phyloP scores from a whole-genome alignment of 2,113 vertebrate genomes.

The Xiphorhynchus elegans region DNA sequence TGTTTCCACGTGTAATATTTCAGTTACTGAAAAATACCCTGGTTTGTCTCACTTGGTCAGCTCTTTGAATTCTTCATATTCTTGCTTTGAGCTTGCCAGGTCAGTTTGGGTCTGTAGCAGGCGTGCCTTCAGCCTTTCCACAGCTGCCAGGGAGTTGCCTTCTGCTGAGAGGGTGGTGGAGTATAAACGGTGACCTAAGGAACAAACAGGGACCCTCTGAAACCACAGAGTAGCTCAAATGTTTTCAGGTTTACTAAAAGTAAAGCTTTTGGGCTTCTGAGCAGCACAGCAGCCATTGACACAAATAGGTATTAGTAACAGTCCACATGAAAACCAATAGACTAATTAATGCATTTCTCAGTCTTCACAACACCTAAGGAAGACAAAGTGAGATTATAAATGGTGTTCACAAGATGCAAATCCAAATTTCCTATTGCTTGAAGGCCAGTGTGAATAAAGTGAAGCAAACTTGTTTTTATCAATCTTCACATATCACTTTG shows the following conservation, averaged over 20 bases:
- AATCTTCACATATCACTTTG: not conserved
- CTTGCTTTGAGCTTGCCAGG: slow-evolving; percentile 83
- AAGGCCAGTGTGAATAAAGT: not conserved
- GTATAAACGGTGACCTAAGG: slow-evolving; percentile 69
- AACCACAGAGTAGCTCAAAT: not conserved
- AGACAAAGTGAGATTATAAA: not conserved
- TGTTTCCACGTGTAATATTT: not conserved
- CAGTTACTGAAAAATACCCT: not conserved
- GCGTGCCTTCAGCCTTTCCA: slow-evolving; percentile 86
- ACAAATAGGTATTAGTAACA: not conserved
- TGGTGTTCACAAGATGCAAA: not conserved
- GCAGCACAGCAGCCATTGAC: not conserved
- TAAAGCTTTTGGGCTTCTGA: not conserved
- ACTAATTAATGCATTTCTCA: not conserved
- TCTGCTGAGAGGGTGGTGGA: slow-evolving; percentile 73
- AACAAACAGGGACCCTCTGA: not conserved
- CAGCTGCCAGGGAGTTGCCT: slow-evolving; percentile 61
- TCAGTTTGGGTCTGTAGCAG: slow-evolving; percentile 88
- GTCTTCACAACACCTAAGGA: not conserved
- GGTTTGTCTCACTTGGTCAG: slow-evolving; percentile 84
- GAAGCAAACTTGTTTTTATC: not conserved
- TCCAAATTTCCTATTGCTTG: not conserved
- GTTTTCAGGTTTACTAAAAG: not conserved
- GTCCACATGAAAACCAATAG: not conserved
- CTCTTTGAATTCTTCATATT: slow-evolving; percentile 93